These are phyloP conservation scores for Microtus pennsylvanicus DNA, from an alignment of 2,113 vertebrate genomes.

Conservation along the genomic window DNA sequence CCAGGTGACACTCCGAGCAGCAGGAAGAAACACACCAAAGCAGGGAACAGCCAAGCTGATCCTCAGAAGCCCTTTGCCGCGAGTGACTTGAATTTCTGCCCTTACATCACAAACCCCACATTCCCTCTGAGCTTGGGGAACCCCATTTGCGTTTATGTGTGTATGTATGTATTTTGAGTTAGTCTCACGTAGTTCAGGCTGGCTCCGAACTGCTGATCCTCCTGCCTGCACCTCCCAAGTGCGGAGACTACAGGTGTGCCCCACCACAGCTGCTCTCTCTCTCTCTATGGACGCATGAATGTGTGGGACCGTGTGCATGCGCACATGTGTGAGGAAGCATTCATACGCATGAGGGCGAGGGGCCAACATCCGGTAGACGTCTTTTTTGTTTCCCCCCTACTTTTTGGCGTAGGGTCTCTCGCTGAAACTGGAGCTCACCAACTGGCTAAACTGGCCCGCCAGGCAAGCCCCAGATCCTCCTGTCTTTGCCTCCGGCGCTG, in stretches of 20 bases:
- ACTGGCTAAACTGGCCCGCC: not conserved
- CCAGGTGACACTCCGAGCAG: not conserved
- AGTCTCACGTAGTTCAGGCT: not conserved
- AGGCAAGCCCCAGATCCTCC: not conserved
- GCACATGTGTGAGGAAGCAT: not conserved
- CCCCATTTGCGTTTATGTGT: not conserved
- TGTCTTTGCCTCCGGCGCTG: not conserved
- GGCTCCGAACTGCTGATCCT: not conserved
- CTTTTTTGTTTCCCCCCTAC: not conserved
- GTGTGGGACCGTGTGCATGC: not conserved
- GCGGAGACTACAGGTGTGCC: not conserved
- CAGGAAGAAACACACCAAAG: not conserved
- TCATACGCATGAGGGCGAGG: not conserved
- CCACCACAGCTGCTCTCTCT: too few relatives aligned
- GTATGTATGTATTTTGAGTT: not conserved
- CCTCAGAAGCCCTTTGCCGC: not conserved
- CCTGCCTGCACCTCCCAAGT: not conserved
- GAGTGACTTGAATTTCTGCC: not conserved
- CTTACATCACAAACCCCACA: not conserved
- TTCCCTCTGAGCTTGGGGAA: not conserved
- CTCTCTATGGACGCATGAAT: not conserved
- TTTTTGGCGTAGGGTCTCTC: not conserved
- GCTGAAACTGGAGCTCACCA: not conserved
- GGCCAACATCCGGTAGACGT: too few relatives aligned
- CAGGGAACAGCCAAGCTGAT: not conserved